Evolutionary conservation across 2,113 vertebrate genomes (phyloP).

Genomic region (Cebus imitator): DNA sequence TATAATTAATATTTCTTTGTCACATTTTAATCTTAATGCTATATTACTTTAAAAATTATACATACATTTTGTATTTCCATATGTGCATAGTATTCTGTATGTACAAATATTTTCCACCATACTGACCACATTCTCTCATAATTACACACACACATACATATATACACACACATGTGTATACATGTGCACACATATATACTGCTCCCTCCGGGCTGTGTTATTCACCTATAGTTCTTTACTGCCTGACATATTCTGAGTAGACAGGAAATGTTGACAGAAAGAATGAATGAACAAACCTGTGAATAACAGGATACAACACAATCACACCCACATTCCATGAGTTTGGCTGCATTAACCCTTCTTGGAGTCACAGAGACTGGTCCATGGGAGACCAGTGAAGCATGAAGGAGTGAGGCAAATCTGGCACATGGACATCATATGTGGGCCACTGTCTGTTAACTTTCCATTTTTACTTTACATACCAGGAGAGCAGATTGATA

Average conservation of each 20-base stretch:
- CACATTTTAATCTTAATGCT: neutral
- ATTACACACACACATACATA: neutral
- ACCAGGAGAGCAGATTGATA: conserved; percentile 70
- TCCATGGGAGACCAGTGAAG: neutral
- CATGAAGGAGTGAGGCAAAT: neutral
- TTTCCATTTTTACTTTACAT: conserved; percentile 69
- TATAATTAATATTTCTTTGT: neutral
- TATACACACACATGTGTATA: no score
- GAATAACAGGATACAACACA: neutral
- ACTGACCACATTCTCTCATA: neutral
- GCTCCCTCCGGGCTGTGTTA: no score
- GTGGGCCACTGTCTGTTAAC: conserved; percentile 73
- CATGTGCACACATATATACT: no score
- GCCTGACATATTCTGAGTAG: neutral
- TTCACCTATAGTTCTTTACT: neutral
- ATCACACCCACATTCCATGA: neutral
- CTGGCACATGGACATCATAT: conserved; percentile 51
- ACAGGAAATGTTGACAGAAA: neutral
- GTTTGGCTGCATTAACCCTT: neutral
- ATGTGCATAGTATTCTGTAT: neutral
- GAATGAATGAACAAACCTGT: conserved; percentile 25
- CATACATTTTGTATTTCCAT: neutral
- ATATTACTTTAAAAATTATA: neutral
- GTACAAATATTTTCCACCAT: neutral
- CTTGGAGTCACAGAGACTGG: neutral